Conservation (phyloP, 2,888 invertebrate species). For the Rotaria sp. region DNA sequence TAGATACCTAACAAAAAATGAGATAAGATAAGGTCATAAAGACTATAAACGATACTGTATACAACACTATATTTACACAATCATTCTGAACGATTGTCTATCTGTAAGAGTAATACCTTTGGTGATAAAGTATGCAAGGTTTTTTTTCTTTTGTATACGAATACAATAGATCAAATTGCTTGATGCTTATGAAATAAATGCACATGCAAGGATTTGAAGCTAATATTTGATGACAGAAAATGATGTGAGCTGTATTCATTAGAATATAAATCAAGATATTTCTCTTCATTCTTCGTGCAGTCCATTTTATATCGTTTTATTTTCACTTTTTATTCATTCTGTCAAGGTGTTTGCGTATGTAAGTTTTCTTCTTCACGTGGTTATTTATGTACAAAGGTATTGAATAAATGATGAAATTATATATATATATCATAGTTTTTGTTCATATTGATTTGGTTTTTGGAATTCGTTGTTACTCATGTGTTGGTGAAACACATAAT, state of each 20-base stretch:
- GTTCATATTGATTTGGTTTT: neutral
- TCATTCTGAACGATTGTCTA: too few relatives aligned
- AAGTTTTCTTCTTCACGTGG: neutral
- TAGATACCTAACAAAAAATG: neutral
- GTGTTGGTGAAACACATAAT: neutral
- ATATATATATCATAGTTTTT: neutral
- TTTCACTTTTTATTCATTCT: neutral
- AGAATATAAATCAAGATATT: neutral
- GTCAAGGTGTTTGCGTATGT: neutral
- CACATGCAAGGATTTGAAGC: neutral
- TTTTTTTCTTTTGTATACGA: neutral
- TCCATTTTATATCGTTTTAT: neutral
- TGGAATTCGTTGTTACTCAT: neutral
- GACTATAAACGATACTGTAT: neutral
- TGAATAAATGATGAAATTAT: neutral
- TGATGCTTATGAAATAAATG: neutral
- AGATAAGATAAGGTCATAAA: neutral
- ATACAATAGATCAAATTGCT: neutral
- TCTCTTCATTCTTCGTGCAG: neutral
- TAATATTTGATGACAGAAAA: neutral
- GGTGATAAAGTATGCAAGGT: too few relatives aligned
- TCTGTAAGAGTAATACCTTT: too few relatives aligned
- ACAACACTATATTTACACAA: too few relatives aligned
- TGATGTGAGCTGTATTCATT: neutral
- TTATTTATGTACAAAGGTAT: neutral